Evolutionary conservation across 2,113 vertebrate species (phyloP).

Genomic region (Charina bottae): DNA sequence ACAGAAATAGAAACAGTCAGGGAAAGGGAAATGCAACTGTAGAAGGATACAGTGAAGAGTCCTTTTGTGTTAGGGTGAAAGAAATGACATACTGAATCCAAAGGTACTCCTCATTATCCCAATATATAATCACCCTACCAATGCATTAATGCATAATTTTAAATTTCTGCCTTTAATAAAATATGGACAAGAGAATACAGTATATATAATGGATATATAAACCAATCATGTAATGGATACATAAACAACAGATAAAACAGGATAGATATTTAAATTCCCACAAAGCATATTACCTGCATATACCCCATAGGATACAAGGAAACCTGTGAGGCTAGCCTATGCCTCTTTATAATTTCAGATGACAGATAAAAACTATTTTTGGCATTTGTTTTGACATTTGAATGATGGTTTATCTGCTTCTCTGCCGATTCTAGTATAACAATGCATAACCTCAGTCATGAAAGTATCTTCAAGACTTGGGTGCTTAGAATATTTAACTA

Average conservation of each 20-base stretch:
- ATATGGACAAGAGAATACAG: neutral
- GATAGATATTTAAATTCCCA: neutral
- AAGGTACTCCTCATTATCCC: slow-evolving; percentile 29
- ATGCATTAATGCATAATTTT: neutral
- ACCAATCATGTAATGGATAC: neutral
- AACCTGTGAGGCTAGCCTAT: neutral
- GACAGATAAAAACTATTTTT: neutral
- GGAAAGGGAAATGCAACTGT: neutral
- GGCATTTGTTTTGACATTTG: neutral
- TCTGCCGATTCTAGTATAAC: neutral
- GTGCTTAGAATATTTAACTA: neutral
- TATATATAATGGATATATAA: neutral
- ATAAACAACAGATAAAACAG: neutral
- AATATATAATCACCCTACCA: slow-evolving; percentile 1
- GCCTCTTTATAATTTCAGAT: neutral
- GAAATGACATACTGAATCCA: slow-evolving; percentile 25
- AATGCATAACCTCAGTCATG: neutral
- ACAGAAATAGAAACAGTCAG: neutral
- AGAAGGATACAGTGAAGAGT: neutral
- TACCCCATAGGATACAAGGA: neutral
- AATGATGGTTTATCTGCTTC: neutral
- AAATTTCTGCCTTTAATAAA: neutral
- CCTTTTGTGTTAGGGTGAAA: neutral
- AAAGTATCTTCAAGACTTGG: neutral
- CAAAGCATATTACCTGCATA: neutral